Percentiles rank a stretch among this genome's conserved stretches.
These are phyloP conservation scores for Benitochromis conjunctus DNA, from an alignment of 2,113 vertebrate species.

Conservation along the genomic window DNA sequence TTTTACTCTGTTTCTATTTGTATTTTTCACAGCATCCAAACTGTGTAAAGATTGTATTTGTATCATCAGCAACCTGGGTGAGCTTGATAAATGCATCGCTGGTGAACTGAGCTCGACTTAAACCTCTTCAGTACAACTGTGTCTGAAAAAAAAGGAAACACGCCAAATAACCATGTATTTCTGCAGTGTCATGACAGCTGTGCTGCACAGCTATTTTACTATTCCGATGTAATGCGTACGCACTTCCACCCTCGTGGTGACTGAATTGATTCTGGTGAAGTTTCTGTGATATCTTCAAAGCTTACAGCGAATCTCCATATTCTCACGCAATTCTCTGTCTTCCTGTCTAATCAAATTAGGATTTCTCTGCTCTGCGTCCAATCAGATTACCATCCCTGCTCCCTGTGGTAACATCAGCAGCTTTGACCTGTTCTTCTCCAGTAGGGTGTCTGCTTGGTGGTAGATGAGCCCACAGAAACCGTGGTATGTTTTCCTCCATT, in stretches of 20 bases:
- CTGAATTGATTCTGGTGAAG: constrained; percentile 4
- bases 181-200: not conserved
- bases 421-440: constrained; percentile 44
- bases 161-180: not conserved
- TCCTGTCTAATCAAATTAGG: constrained; percentile 50
- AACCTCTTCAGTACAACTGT: not conserved
- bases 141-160: not conserved
- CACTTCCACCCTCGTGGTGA: not conserved
- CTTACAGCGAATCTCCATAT: constrained; percentile 30
- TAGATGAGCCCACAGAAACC: constrained; percentile 15
- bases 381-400: constrained; percentile 43
- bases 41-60: not conserved
- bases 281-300: constrained; percentile 20
- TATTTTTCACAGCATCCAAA: not conserved
- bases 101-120: not conserved
- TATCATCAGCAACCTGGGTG: not conserved
- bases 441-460: constrained; percentile 4
- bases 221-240: not conserved
- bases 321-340: constrained; percentile 37
- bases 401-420: constrained; percentile 39
- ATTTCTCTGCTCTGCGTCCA: constrained; percentile 34
- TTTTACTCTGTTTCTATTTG: not conserved
- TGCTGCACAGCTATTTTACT: not conserved
- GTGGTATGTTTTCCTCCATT: constrained; percentile 19
- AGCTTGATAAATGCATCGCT: not conserved